Percentiles rank a stretch among this genome's conserved stretches.
These are phyloP conservation scores for Papilio polyxenes DNA, from an alignment of 1,140 invertebrate species.

Conservation along the genomic window DNA sequence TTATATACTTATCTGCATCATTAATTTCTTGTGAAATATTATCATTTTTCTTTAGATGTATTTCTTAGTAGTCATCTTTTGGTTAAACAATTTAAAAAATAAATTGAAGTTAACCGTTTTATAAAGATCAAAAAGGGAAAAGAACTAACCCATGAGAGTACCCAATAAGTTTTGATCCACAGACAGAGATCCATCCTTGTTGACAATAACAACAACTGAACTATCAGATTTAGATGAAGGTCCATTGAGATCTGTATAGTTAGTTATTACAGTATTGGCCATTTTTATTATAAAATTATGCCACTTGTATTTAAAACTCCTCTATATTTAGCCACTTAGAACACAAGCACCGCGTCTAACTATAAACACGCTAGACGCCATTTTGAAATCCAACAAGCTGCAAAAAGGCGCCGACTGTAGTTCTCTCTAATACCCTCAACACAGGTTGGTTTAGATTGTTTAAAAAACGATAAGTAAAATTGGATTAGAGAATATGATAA, in stretches of 20 bases:
- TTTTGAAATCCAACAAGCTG: slow-evolving; percentile 62
- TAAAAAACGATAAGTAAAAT: neutral
- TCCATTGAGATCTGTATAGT: slow-evolving; percentile 79
- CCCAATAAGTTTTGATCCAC: slow-evolving; percentile 86
- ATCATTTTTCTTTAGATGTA: neutral
- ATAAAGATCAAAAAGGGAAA: neutral
- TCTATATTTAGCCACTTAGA: slow-evolving; percentile 74
- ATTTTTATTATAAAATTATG: slow-evolving; percentile 69
- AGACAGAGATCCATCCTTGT: slow-evolving; percentile 86
- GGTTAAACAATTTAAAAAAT: neutral
- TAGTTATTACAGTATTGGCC: slow-evolving; percentile 80
- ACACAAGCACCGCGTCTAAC: slow-evolving; percentile 73
- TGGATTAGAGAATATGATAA: neutral
- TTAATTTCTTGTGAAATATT: neutral
- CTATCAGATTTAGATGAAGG: slow-evolving; percentile 76
- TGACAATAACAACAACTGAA: slow-evolving; percentile 86
- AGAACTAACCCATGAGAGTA: slow-evolving; percentile 84
- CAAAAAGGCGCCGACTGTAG: slow-evolving; percentile 25
- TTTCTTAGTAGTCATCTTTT: neutral
- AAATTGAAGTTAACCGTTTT: neutral
- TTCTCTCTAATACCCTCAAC: neutral
- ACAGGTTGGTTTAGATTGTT: neutral
- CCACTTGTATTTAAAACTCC: slow-evolving; percentile 61
- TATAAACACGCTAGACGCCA: slow-evolving; percentile 76
- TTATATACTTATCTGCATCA: neutral